Percentiles rank a stretch among this genome's conserved stretches.
Conservation (phyloP, 2,113 vertebrate species). For the Paramisgurnus dabryanus region DNA sequence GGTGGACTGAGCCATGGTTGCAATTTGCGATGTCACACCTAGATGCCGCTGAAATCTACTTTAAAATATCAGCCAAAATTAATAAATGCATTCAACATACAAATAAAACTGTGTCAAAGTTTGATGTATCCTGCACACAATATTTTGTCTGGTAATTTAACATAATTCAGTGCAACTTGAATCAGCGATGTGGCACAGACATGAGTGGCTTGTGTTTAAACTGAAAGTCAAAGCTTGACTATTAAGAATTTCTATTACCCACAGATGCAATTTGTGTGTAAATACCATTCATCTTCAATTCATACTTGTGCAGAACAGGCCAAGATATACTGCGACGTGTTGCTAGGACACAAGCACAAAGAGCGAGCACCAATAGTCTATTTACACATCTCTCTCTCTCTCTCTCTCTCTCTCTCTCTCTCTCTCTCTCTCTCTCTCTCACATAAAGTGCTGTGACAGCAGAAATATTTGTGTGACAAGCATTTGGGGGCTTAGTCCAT, state of each 20-base stretch:
- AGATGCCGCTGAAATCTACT: background rate
- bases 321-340: constrained; percentile 56
- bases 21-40: too few relatives aligned
- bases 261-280: constrained; percentile 45
- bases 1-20: too few relatives aligned
- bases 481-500: constrained; percentile 65
- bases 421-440: constrained; percentile 49
- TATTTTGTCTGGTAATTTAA: background rate
- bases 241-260: constrained; percentile 54
- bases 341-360: constrained; percentile 65
- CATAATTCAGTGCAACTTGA: constrained; percentile 18
- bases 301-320: constrained; percentile 21
- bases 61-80: constrained; percentile 8
- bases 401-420: constrained; percentile 47
- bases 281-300: constrained; percentile 52
- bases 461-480: constrained; percentile 76
- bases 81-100: background rate
- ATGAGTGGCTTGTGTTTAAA: constrained; percentile 14
- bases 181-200: constrained; percentile 29
- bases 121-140: background rate
- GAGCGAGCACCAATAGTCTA: constrained; percentile 56
- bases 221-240: constrained; percentile 36
- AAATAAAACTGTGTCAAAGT: background rate
- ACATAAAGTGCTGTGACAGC: constrained; percentile 75
- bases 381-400: constrained; percentile 50